A percentile compares a stretch with the other conserved stretches of the same genome.
Conservation (phyloP, 2,113 vertebrate species). For the Dermatemys mawii region DNA sequence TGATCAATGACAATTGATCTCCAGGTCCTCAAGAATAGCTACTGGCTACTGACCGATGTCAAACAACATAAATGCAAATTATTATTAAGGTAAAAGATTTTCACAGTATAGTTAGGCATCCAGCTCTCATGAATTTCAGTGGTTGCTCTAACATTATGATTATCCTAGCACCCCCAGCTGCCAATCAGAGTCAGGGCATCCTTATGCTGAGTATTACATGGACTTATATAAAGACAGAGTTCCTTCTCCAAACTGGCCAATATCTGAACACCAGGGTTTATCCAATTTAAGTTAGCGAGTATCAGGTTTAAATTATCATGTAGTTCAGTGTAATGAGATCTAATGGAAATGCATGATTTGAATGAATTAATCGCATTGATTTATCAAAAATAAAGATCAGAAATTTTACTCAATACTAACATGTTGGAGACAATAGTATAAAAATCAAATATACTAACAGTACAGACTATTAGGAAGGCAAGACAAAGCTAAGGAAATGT, state of each 20-base stretch:
- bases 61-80: not conserved
- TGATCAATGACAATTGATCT: not conserved
- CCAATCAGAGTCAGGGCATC: not conserved
- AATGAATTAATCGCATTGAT: not conserved
- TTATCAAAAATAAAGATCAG: not conserved
- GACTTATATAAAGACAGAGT: not conserved
- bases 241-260: not conserved
- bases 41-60: constrained; percentile 53
- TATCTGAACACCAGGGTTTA: not conserved
- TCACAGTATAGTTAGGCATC: not conserved
- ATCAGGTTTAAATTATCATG: not conserved
- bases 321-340: not conserved
- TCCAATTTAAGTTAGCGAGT: not conserved
- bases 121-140: not conserved
- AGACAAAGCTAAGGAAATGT: not conserved
- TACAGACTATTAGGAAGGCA: not conserved
- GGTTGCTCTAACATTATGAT: not conserved
- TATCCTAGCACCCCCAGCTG: too few species aligned
- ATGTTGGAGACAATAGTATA: not conserved
- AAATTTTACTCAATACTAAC: not conserved
- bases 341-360: not conserved
- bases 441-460: not conserved
- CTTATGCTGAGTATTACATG: not conserved
- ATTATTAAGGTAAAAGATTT: constrained; percentile 25
- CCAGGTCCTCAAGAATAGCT: constrained; percentile 26